Conservation (phyloP, 2,113 vertebrate genomes). For the Coturnix japonica region DNA sequence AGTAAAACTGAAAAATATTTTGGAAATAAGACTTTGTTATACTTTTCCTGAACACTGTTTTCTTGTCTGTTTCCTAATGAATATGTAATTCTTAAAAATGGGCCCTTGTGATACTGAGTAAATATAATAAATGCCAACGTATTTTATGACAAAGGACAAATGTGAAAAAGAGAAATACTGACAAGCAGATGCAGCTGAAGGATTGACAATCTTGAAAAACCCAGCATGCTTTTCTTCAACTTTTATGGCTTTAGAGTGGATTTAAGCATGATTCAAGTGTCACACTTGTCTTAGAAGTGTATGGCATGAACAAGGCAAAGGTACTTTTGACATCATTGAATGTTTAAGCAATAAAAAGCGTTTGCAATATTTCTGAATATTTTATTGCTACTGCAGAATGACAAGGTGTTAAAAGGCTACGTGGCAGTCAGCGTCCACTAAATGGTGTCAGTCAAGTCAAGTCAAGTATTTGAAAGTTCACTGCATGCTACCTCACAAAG, state of each 20-base stretch:
- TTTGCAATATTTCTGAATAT: background rate
- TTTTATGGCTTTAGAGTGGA: background rate
- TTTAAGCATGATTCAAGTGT: background rate
- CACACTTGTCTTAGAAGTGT: background rate
- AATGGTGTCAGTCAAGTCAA: background rate
- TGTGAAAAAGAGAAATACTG: background rate
- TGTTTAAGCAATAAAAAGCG: background rate
- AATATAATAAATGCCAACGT: background rate
- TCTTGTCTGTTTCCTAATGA: background rate
- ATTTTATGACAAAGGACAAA: background rate
- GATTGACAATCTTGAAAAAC: background rate
- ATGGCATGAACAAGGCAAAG: background rate
- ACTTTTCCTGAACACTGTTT: background rate
- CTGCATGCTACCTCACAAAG: background rate
- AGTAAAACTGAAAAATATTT: background rate
- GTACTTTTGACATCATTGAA: background rate
- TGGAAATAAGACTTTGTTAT: background rate
- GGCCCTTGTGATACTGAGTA: background rate
- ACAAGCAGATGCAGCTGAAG: background rate
- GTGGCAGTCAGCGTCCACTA: background rate
- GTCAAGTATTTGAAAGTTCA: background rate
- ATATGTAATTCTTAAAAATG: background rate
- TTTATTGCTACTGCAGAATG: background rate
- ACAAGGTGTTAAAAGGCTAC: background rate
- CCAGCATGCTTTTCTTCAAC: background rate